Conservation (phyloP, 2,797 vertebrate species). For the Sebastes paucispinis region DNA sequence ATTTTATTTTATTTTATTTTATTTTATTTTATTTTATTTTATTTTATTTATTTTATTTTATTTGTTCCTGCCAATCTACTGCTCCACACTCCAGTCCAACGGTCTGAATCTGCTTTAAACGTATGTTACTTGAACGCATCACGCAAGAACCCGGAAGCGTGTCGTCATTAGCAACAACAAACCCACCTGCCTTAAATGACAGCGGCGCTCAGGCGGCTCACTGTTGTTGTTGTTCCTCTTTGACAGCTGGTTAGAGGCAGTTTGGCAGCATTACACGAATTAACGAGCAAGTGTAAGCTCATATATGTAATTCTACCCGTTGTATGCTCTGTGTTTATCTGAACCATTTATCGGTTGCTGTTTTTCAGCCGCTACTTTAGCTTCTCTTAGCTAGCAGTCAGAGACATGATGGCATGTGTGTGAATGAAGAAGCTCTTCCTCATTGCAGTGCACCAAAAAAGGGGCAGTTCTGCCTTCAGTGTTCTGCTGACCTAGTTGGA, state of each 20-base stretch:
- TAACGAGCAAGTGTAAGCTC: neutral
- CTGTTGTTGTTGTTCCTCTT: neutral
- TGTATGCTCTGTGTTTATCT: neutral
- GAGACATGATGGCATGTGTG: conserved; percentile 21
- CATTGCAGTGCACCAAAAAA: neutral
- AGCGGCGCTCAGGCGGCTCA: neutral
- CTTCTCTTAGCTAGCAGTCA: conserved; percentile 39
- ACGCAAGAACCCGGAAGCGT: conserved; percentile 47
- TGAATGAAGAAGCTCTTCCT: conserved; percentile 40
- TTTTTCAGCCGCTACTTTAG: conserved; percentile 15
- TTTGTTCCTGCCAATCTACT: too few species aligned
- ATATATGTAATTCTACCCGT: neutral
- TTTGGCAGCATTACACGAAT: neutral
- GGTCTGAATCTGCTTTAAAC: neutral
- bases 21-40: too few species aligned
- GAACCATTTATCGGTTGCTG: neutral
- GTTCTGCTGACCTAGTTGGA: neutral
- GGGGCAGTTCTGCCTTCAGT: conserved; percentile 48
- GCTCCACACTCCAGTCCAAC: neutral
- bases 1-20: too few species aligned
- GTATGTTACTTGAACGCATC: conserved; percentile 11
- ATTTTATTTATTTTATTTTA: too few species aligned
- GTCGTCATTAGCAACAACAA: conserved; percentile 69
- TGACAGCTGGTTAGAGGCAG: neutral
- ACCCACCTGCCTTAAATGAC: conserved; percentile 53